Base-by-base conservation (phyloP, 2,797 vertebrate species). In the Hemibagrus guttatus region DNA sequence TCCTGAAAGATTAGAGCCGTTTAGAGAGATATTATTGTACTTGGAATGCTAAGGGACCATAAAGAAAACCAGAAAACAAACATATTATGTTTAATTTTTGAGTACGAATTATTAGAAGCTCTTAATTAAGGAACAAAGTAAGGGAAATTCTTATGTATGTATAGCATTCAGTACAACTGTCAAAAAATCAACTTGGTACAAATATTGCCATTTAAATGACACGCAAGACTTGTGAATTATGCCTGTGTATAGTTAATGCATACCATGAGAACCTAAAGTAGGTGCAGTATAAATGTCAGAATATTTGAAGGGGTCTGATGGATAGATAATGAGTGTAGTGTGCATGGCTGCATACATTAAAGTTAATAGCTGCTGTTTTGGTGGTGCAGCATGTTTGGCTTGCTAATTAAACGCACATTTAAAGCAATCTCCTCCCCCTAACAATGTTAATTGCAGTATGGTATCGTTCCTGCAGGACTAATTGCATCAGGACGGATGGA, bases 381-480 rank as follows among this genome's bases (percentile, higher is more conserved):
- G 91, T 79, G 89, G 66, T 82, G 84, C 83, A 71, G 66, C 90
- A 88, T 81, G 89, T 94, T 92, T 92, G 92, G 88, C 90, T 93
- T 91, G 85, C 89, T 91, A 90, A 93, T 94, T 95, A 87, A 76
- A 91, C 81, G 89, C 88, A 84, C 90, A 92, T 92, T 90, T 93
- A 92, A 91, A 92, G 90, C 84, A 83, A 84, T 90, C 81, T 82
- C 88, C 84, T 84, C 61, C 85, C 46, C 87, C 66, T 78, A 21
- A 64, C 76, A 80, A 35, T 58, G 81, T 94, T 92, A 91, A 63
- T 94, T 90, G 92, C 19, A 83, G 92, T 84, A 91, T 86, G 91
- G 74, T 93, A 75, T 94, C 82, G 90, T 85, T 87, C 90, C 87
- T 90, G 79, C 86, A 96, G 95, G 92, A 86, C 88, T 91, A 84